phyloP scores from a whole-genome alignment of 2,113 vertebrate species.

The Rissa tridactyla region DNA sequence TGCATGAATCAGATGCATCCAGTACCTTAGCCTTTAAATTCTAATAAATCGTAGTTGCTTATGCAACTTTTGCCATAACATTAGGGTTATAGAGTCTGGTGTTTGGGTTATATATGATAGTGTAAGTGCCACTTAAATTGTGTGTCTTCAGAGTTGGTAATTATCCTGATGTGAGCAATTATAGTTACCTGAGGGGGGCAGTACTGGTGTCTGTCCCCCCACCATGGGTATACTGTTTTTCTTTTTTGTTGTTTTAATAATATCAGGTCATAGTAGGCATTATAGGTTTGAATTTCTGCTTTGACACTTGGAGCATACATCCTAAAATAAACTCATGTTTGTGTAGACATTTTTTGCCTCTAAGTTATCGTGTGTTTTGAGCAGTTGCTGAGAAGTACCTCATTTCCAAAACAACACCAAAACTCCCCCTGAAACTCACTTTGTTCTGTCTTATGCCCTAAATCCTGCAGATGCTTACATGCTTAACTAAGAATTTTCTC shows the following conservation, averaged over 20 bases:
- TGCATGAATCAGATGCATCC: neutral
- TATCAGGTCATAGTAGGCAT: neutral
- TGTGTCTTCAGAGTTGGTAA: neutral
- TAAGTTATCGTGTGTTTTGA: neutral
- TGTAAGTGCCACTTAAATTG: neutral
- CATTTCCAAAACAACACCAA: neutral
- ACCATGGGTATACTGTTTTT: accelerated
- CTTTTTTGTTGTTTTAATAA: neutral
- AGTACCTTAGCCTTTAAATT: neutral
- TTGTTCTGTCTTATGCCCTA: neutral
- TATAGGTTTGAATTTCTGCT: neutral
- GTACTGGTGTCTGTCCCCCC: neutral
- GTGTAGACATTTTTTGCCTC: neutral
- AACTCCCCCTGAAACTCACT: neutral
- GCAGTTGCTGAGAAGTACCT: neutral
- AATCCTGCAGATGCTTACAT: neutral
- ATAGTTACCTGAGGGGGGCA: neutral
- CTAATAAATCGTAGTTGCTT: neutral
- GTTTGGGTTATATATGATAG: neutral
- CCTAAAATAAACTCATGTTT: neutral
- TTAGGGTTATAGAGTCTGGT: neutral
- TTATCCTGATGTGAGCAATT: neutral
- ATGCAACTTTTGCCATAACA: neutral
- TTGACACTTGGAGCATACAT: neutral
- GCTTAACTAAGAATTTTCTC: neutral